These are phyloP conservation scores for Macrocentrus cingulum DNA, from an alignment of 1,140 invertebrate species.

Conservation along the genomic window DNA sequence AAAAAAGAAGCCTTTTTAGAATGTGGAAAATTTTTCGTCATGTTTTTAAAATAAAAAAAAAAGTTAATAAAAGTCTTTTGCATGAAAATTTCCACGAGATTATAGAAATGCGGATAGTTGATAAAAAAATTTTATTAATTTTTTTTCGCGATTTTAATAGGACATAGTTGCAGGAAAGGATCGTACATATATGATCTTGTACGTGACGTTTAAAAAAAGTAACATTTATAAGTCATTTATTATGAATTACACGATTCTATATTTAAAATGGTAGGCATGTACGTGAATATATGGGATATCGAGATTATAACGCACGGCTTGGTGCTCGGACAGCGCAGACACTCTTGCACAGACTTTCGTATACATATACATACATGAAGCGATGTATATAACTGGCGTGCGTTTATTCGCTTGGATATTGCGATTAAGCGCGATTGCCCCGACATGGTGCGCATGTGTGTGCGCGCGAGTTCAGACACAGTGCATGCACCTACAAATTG, in stretches of 20 bases:
- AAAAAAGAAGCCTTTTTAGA: too few species aligned
- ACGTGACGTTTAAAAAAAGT: constrained; percentile 6
- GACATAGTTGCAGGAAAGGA: constrained; percentile 11
- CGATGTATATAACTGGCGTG: constrained; percentile 7
- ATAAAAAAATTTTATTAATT: too few species aligned
- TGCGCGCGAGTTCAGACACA: neutral
- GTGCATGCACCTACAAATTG: constrained; percentile 16
- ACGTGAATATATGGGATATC: constrained; percentile 58
- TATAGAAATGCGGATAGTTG: too few species aligned
- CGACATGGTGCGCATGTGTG: constrained; percentile 13
- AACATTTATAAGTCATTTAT: constrained; percentile 61
- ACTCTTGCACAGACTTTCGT: neutral
- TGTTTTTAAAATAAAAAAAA: too few species aligned
- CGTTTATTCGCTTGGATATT: constrained; percentile 27
- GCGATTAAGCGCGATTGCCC: constrained; percentile 27
- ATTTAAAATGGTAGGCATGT: constrained; percentile 57
- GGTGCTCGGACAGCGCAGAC: neutral
- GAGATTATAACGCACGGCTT: constrained; percentile 56
- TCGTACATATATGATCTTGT: too few species aligned
- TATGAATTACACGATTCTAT: constrained; percentile 60
- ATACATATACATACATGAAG: neutral
- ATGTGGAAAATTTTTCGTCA: too few species aligned
- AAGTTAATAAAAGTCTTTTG: too few species aligned
- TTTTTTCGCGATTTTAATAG: neutral
- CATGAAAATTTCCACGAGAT: too few species aligned